Base-by-base conservation (phyloP, 1,140 invertebrate species). In the Drosophila subobscura region DNA sequence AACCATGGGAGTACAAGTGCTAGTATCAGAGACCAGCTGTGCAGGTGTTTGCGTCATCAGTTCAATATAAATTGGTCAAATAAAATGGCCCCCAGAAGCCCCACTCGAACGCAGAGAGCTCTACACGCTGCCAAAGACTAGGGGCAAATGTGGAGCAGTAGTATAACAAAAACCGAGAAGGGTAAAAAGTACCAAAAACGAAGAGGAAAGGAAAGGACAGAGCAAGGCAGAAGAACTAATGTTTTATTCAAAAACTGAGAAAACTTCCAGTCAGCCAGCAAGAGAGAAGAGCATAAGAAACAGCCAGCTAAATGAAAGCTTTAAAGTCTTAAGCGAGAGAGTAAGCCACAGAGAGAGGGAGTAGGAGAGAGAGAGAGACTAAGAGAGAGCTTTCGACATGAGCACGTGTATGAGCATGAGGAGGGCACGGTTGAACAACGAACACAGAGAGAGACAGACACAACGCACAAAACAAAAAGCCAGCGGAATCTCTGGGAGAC, bases 181-280 rank as follows among this genome's bases (percentile, higher is more conserved):
- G 66, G 77, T 51, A 58, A 66, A 75, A 40, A 5, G 25, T 57
- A 55, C 56, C 53, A 51, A 61, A 61, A 66, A 45, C 49, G 46
- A 75, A 73, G 70, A 49, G 14, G 27, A 8, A 49, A 45, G 51
- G 42, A 47, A 44, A 51, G 33, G 23, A 10, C 45, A 58, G 47
- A 51, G 64, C 42, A 41, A 23, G 40, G 29, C 23, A 41, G 46
- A 74, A 60, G 16, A 52, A 25, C 41, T 25, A 23, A 57, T 53
- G 57, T 49, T 78, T 72, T 68, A 68, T 68, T 68, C 37, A 54
- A 53, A 51, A 55, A 47, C 49, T 49, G 14, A 61, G 44, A 14
- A 16, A 49, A 20, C 42, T 84, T 85, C 80, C 80, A 84, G 70
- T 85, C 80, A 84, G 80, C 81, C 46, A 53, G 49, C 45, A 8